phyloP scores from a whole-genome alignment of 2,113 vertebrate genomes.

The Sinocyclocheilus rhinocerous region DNA sequence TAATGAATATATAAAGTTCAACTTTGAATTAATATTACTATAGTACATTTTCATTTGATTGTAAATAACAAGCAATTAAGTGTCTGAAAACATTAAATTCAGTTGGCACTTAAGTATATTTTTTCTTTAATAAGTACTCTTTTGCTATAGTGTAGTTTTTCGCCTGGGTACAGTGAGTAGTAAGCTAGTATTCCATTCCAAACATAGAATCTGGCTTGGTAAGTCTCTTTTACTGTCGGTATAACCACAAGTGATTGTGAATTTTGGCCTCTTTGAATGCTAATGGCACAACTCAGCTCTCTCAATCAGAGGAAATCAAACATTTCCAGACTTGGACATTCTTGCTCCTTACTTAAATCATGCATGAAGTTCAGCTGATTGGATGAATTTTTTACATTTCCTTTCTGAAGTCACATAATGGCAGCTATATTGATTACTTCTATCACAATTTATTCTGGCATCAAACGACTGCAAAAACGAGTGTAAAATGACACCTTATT shows the following conservation, averaged over 20 bases:
- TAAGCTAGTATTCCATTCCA: too few relatives aligned
- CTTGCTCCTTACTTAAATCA: not conserved
- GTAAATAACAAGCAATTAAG: too few relatives aligned
- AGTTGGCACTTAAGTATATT: too few relatives aligned
- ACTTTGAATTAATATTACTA: too few relatives aligned
- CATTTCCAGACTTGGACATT: constrained; percentile 21
- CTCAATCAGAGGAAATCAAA: constrained; percentile 39
- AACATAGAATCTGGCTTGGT: too few relatives aligned
- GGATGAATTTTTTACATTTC: not conserved
- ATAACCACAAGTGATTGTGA: constrained; percentile 30
- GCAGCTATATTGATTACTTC: not conserved
- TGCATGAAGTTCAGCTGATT: not conserved
- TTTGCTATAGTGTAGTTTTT: too few relatives aligned
- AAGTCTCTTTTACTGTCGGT: not conserved
- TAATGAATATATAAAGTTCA: too few relatives aligned
- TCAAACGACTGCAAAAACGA: not conserved
- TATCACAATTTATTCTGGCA: not conserved
- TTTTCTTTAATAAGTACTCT: too few relatives aligned
- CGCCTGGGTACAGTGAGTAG: too few relatives aligned
- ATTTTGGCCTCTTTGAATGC: not conserved
- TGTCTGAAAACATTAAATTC: too few relatives aligned
- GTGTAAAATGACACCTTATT: not conserved
- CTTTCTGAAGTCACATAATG: not conserved
- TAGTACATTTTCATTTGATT: too few relatives aligned
- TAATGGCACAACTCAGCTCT: too few relatives aligned